Evolutionary conservation across 2,113 vertebrate genomes (phyloP), one percentile per base, ranked within the genome.

Genomic region (Oreochromis spilurus): DNA sequence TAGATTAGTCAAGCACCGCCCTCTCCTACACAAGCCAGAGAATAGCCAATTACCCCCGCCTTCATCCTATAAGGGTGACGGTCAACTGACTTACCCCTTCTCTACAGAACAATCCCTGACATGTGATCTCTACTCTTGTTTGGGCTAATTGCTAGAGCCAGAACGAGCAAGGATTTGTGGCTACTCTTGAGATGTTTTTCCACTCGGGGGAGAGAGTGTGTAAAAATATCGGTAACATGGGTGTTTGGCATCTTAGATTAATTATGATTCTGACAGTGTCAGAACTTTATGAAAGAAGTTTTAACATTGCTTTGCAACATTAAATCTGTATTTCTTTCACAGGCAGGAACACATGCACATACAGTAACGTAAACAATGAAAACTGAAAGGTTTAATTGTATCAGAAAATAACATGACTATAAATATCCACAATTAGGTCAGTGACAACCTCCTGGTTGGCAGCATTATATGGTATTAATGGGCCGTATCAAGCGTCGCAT

Each of bases 11-110:
- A 9, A 65, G 67, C 75, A 79, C 90, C 24, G 24, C 78, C 91
- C 87, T 21, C 62, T 87, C 85, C 94, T 82, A 83, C 82, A 90
- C 88, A 88, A 89, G 87, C 79, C 88, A 89, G 65, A 84, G n/a
- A 86, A 93, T 90, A 95, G 94, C 95, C 92, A 93, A 94, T 96
- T 95, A 95, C 77, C 67, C 83, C 87, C 92, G 84, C 83, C 89
- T 82, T 85, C 75, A 90, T 90, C 93, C 91, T 84, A 72, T 83
- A 86, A 86, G 65, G 54, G 87, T 53, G 58, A 81, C 34, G 24
- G 26, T 87, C 85, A 83, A 52, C 70, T 87, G 87, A 89, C 81
- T 94, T 93, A 95, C 75, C 81, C 82, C 86, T 79, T 80, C 84
- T 78, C 36, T 55, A 86, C 82, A 86, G 89, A 87, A 85, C 85